Evolutionary conservation across 2,797 vertebrate genomes (phyloP).

Genomic region (Acanthurus lineatus): DNA sequence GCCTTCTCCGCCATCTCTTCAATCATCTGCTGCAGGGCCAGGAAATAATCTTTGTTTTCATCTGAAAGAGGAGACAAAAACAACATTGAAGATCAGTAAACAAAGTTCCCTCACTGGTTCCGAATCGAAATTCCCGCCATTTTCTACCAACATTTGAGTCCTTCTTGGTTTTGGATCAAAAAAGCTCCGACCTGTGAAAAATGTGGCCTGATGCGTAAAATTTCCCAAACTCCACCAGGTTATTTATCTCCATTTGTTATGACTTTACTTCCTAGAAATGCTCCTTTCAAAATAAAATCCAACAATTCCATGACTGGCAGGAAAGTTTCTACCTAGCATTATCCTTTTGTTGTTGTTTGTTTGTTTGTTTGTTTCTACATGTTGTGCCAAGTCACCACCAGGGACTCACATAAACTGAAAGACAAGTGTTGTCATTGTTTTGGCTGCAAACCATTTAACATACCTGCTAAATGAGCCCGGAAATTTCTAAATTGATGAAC

Average conservation of each 20-base stretch:
- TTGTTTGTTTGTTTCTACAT: too few relatives aligned
- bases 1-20: conserved; percentile 92
- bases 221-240: not conserved
- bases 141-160: not conserved
- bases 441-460: not conserved
- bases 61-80: conserved; percentile 80
- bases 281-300: conserved; percentile 4
- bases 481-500: not conserved
- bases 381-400: not conserved
- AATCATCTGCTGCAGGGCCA: conserved; percentile 91
- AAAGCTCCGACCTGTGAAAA: not conserved
- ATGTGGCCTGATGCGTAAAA: not conserved
- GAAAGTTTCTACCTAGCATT: not conserved
- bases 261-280: not conserved
- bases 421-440: not conserved
- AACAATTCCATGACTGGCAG: not conserved
- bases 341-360: not conserved
- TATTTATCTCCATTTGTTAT: not conserved
- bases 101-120: not conserved
- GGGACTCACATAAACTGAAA: not conserved
- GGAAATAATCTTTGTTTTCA: conserved; percentile 94
- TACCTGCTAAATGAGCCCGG: not conserved
- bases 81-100: not conserved
- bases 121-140: not conserved
- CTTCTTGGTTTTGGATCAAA: not conserved